phyloP scores from a whole-genome alignment of 2,888 invertebrate species.

The Drosophila colorata region DNA sequence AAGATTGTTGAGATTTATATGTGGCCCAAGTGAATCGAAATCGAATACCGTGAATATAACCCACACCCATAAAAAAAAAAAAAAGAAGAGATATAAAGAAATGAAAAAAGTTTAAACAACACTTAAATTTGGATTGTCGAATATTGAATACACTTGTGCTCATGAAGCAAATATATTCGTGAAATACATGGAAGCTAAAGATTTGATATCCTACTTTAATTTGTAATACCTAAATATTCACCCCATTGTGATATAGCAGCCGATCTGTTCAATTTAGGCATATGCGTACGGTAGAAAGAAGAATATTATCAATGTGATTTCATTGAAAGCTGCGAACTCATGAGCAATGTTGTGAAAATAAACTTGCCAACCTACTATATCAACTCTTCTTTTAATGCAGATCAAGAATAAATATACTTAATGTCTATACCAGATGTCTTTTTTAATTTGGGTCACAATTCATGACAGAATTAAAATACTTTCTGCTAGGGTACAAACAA shows the following conservation, averaged over 20 bases:
- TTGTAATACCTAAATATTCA: neutral
- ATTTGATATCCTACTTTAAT: neutral
- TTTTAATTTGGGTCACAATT: neutral
- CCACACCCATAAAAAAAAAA: constrained; percentile 13
- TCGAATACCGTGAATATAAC: constrained; percentile 64
- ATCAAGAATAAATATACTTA: neutral
- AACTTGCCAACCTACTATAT: no score
- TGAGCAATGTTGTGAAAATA: no score
- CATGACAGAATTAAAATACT: neutral
- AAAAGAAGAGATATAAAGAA: constrained; percentile 3
- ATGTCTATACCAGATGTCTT: no score
- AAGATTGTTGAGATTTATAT: constrained; percentile 68
- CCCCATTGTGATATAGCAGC: no score
- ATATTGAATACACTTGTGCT: neutral
- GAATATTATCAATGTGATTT: no score
- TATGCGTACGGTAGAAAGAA: no score
- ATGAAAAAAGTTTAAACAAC: constrained; percentile 5
- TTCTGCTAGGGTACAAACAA: constrained; percentile 10
- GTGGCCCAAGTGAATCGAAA: constrained; percentile 70
- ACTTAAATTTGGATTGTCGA: neutral
- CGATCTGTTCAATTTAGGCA: no score
- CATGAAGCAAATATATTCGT: neutral
- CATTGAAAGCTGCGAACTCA: no score
- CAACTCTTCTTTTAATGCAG: no score
- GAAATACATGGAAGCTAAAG: neutral